Percentiles rank a stretch among this genome's conserved stretches.
Conservation (phyloP, 2,888 invertebrate genomes). For the Spodoptera picta region DNA sequence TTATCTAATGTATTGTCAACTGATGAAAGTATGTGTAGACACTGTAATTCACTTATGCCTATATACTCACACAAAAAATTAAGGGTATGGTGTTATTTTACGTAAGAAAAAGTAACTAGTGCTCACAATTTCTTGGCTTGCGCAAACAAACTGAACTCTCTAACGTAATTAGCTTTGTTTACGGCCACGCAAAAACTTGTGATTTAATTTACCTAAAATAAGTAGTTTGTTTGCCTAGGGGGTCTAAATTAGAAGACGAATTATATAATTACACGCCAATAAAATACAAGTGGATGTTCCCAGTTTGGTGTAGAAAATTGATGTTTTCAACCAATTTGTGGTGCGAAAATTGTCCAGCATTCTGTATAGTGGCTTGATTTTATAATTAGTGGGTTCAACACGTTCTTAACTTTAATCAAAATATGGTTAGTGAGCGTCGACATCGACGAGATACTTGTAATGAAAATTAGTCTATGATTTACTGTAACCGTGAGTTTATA, state of each 20-base stretch:
- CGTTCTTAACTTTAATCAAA: too few species aligned
- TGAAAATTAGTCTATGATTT: too few species aligned
- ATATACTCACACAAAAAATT: background rate
- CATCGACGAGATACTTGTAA: too few species aligned
- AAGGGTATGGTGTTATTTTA: background rate
- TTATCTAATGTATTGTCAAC: too few species aligned
- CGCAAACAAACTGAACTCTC: conserved; percentile 4
- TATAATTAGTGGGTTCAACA: too few species aligned
- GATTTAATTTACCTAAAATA: conserved; percentile 37
- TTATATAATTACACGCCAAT: conserved; percentile 23
- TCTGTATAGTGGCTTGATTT: conserved; percentile 1
- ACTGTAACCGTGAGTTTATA: too few species aligned
- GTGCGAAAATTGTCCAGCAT: background rate
- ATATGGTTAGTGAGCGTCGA: too few species aligned
- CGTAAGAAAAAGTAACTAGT: background rate
- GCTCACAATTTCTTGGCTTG: conserved; percentile 13
- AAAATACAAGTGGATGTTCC: background rate
- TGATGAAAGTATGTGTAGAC: too few species aligned
- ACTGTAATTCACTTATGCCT: too few species aligned
- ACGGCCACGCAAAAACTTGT: conserved; percentile 15
- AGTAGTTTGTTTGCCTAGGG: conserved; percentile 7
- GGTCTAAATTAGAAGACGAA: conserved; percentile 20
- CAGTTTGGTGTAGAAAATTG: background rate
- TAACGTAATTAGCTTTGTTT: conserved; percentile 24
- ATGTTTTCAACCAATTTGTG: background rate